Base-by-base conservation (phyloP, 2,113 vertebrate genomes). In the Cinclus cinclus region DNA sequence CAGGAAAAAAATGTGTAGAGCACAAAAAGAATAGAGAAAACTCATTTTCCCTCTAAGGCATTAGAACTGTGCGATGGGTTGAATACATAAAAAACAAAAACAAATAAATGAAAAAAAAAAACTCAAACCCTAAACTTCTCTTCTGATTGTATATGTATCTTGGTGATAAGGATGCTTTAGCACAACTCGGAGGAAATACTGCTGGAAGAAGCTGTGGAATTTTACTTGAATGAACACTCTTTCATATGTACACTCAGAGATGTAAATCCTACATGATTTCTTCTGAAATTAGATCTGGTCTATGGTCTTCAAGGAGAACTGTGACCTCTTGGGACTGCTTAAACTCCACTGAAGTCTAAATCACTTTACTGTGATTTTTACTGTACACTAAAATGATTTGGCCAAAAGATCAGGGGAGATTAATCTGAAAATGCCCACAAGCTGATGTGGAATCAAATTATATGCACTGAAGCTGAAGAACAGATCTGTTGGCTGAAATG, bases 401-500 rank as follows among this genome's bases (percentile, higher is more conserved):
- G 28, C 23, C 31, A 39, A 73, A 95, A 76, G 39, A 56, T 33
- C 44, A 52, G 0, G 4, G n/a, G 17, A 84, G 25, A 87, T 64
- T 65, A 79, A 62, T 69, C 78, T 92, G 50, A 76, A 91, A 69
- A 88, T 22, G n/a, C 39, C 35, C n/a, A n/a, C 28, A 63, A 70
- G 11, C 15, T 86, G 78, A 35, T 52, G 44, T 70, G 39, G 46
- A 92, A 88, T 75, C 41, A 78, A 24, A 79, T 92, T 83, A 74
- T 52, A 52, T 39, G 33, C 0, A 2, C 20, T 73, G 76, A 79
- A 92, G 49, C 71, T 83, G 79, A 80, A 90, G 58, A 96, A 87
- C 13, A 85, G 80, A 88, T 83, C 80, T 67, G 22, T 82, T 75
- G 88, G 88, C 64, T 96, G 70, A 90, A 95, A 71, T 60, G 46